Base-by-base conservation (phyloP, 1,140 invertebrate genomes). In the Drosophila pandora region DNA sequence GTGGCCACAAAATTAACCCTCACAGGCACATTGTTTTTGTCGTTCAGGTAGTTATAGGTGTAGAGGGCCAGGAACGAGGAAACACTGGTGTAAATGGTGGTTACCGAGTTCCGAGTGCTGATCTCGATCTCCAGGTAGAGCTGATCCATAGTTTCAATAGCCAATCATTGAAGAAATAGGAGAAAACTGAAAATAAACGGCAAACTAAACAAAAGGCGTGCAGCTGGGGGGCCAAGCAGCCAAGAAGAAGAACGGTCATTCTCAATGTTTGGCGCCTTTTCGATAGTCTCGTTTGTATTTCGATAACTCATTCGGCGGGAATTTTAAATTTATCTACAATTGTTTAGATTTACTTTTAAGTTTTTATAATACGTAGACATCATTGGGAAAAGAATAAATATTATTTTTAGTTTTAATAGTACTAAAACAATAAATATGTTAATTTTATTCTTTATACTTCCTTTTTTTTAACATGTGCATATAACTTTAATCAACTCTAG, bases 71-170 rank as follows among this genome's bases (percentile, higher is more conserved):
- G 32, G 50, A 90, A 91, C 23, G 90, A 91, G 34, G 81, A 64
- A 7, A 87, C 67, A 17, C 63, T 90, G 17, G 90, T 91, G 67
- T 83, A 91, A 12, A 91, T 89, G 2, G 73, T 87, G 7, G 87
- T 91, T 62, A 85, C 78, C 9, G 65, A 73, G 60, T 89, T 72
- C 41, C 52, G 63, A 4, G 90, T 90, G 54, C 70, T 90, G 12
- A 91, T 72, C 63, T 91, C 90, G 34, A 91, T 90, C 74, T 91
- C 90, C 25, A 91, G 59, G 63, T 87, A 91, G 49, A 91, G 50
- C 71, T 90, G 85, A 87, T 91, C 90, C 90, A 91, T 91, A 25
- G 65, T 62, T 82, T 65, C 10, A 47, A 62, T 61, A 76, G 72
- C 55, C 43, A 85, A 65, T 47, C 82, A 85, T 87, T 81, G 67